Evolutionary conservation across 2,797 vertebrate genomes (phyloP).

Genomic region (Steatocranus sp.): DNA sequence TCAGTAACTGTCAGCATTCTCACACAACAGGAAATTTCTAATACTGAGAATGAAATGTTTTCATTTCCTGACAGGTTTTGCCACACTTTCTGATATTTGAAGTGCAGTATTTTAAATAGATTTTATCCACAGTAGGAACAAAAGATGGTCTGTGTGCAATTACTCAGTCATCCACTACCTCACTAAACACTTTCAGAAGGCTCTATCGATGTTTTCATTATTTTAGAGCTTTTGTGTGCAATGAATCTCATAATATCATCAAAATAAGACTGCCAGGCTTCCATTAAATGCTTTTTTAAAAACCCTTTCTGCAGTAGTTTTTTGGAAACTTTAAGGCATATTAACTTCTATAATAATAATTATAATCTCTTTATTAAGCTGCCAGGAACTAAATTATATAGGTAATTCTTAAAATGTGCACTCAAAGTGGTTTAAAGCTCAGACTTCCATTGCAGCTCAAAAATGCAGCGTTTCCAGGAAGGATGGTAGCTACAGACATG

Average conservation of each 20-base stretch:
- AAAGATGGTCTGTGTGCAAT: neutral
- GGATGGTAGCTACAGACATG: neutral
- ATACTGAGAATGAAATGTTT: neutral
- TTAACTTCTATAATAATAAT: neutral
- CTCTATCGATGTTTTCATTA: neutral
- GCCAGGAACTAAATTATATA: neutral
- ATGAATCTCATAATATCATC: neutral
- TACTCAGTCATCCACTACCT: neutral
- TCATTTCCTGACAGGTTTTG: neutral
- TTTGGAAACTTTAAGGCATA: neutral
- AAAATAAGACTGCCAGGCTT: neutral
- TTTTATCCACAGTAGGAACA: neutral
- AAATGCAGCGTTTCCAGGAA: neutral
- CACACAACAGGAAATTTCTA: neutral
- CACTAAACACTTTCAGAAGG: neutral
- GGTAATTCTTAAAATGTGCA: neutral
- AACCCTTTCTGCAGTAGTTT: neutral
- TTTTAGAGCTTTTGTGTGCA: neutral
- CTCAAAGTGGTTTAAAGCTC: neutral
- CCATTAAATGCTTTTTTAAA: neutral
- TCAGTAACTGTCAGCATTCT: slow-evolving; percentile 57
- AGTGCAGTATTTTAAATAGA: neutral
- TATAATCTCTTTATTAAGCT: neutral
- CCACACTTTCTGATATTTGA: neutral
- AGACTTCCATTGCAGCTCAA: neutral